A percentile compares a stretch with the other conserved stretches of the same genome.
Evolutionary conservation across 2,113 vertebrate genomes (phyloP).

Genomic region (Lamprologus lemairii): DNA sequence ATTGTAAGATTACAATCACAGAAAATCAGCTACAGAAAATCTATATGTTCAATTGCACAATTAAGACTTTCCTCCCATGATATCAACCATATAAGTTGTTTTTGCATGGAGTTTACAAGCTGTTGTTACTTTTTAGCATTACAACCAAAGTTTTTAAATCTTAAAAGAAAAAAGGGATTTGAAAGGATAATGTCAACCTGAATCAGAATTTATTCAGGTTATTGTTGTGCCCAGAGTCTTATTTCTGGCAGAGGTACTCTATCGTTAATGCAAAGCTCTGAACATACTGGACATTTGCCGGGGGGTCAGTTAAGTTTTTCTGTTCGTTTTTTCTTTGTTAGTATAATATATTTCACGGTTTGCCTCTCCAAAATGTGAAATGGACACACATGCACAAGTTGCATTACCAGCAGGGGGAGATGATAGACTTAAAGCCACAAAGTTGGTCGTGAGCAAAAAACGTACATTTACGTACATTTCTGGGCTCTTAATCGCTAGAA

Average conservation of each 20-base stretch:
- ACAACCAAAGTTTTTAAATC: fast-evolving
- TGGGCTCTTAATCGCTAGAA: fast-evolving
- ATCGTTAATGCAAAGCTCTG: neutral
- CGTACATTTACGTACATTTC: neutral
- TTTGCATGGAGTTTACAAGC: neutral
- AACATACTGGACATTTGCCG: neutral
- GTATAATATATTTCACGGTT: neutral
- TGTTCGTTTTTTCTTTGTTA: neutral
- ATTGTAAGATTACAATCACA: neutral
- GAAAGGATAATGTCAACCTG: neutral
- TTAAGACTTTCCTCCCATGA: neutral
- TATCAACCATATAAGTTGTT: neutral
- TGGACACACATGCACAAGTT: neutral
- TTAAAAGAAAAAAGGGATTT: neutral
- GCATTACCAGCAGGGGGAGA: neutral
- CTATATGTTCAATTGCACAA: neutral
- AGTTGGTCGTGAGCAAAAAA: neutral
- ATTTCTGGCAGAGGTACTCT: fast-evolving
- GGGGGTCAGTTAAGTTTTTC: neutral
- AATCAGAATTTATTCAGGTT: neutral
- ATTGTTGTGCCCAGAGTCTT: too few relatives aligned
- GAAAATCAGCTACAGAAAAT: neutral
- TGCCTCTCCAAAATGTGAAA: neutral
- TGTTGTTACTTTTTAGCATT: fast-evolving
- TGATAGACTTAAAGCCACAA: neutral